Conservation (phyloP, 2,888 invertebrate genomes). For the Heliconius sara region DNA sequence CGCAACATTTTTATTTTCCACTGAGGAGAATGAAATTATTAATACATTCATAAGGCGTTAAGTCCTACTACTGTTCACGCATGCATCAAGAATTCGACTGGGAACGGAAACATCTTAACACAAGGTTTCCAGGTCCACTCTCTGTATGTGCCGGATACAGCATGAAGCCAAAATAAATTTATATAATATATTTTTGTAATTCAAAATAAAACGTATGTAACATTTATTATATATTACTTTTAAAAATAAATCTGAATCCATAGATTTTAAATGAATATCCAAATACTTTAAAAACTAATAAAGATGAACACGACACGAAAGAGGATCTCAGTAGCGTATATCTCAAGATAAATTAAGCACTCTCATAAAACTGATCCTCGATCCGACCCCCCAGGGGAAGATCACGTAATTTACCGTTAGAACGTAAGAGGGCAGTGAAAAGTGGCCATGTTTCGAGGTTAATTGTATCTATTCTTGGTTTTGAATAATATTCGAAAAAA, state of each 20-base stretch:
- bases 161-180: too few relatives aligned
- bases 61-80: too few relatives aligned
- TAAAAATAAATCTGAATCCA: background rate
- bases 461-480: slow-evolving; percentile 9
- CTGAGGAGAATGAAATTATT: too few relatives aligned
- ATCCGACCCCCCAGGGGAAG: slow-evolving; percentile 41
- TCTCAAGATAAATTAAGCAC: slow-evolving; percentile 46
- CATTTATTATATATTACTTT: background rate
- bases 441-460: slow-evolving; percentile 34
- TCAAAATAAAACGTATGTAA: too few relatives aligned
- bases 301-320: slow-evolving; percentile 27
- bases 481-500: background rate
- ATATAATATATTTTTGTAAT: too few relatives aligned
- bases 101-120: too few relatives aligned
- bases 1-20: too few relatives aligned
- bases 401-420: slow-evolving; percentile 50
- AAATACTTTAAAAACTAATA: slow-evolving; percentile 16
- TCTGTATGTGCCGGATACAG: too few relatives aligned
- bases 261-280: background rate
- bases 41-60: too few relatives aligned
- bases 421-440: slow-evolving; percentile 43
- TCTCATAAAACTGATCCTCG: slow-evolving; percentile 45
- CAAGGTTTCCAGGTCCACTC: too few relatives aligned
- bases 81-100: too few relatives aligned
- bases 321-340: slow-evolving; percentile 35